Evolutionary conservation across 2,113 vertebrate species (phyloP), one percentile per base, ranked within the genome.

Genomic region (Microcebus lehilahytsara): DNA sequence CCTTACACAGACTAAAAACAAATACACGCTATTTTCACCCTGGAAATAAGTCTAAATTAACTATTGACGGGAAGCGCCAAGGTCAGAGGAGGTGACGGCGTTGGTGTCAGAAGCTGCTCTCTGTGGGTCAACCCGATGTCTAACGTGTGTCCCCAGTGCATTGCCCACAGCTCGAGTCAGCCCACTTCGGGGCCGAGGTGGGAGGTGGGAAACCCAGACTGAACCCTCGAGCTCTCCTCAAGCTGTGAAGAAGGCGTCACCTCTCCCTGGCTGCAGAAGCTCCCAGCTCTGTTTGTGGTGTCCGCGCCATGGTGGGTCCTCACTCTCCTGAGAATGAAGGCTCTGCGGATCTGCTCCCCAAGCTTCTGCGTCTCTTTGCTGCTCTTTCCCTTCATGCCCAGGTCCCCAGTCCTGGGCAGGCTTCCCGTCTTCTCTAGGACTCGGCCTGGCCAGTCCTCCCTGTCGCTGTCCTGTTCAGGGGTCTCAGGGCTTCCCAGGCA

Each of bases 111-210:
- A 97, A 88, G 85, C 85, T 74, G 2, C 87, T 96, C 17, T 37
- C 20, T 0, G 0, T 83, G 0, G 3, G 53, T 86, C 93, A 92
- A 0, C 95, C 0, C 19, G 34, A 9, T 62, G 91, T 96, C 98
- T 98, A 94, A 97, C 96, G 67, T 92, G 95, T 97, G 97, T 97
- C 92, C 93, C 80, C 75, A 96, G 92, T 95, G 91, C 72, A 89
- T 67, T 96, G 22, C 94, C 27, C 94, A 79, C 93, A 85, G 96
- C 94, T 97, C 10, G 7, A 32, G 7, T 37, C 40, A 2, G 9
- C 0, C 13, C 81, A 49, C 25, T 37, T 74, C 6, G 25, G 77
- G 85, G 27, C 67, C 9, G 37, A 49, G 71, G 30, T 66, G 30
- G 49, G 42, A 84, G 75, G 80, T 71, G 78, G 46, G 91, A 92